Evolutionary conservation across 2,113 vertebrate genomes (phyloP), one percentile per base, ranked within the genome.

Genomic region (Chionis minor): DNA sequence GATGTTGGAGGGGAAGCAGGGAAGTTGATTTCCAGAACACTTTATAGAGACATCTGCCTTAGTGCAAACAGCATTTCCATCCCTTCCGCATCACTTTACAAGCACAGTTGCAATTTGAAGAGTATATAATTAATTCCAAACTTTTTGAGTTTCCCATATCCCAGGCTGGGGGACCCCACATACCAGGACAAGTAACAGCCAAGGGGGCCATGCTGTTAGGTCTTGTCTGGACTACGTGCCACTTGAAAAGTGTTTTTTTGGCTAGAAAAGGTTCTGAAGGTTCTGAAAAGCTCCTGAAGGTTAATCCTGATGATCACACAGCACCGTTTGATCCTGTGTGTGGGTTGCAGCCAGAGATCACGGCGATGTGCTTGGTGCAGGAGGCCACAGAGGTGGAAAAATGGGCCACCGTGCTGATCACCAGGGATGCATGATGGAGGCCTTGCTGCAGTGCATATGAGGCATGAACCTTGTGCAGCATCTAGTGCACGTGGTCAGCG

Each of bases 1-100:
- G 16, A 59, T 0, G 0, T 35, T 0, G 0, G 58, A 75, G 27
- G 45, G 14, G 52, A 71, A 73, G 61, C 21, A 52, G 44, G 47
- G 45, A 79, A 71, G 19, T n/a, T 13, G 9, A 33, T 90, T 85
- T 77, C 33, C 45, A 86, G 55, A 77, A 49, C 6, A 7, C 24
- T 74, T 71, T 20, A 62, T 61, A 30, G 1, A 21, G 88, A 59
- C n/a, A 40, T 22, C 62, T 92, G 45, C 17, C 54, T 70, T 69
- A 54, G 20, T 4, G 6, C 35, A 75, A 78, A 80, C 28, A 82
- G 59, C 10, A 16, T 80, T 90, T 77, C 47, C 47, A 22, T 69
- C 38, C 14, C 35, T 93, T 89, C 62, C 81, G 27, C n/a, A 23
- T 62, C 24, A 5, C 28, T 92, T 5, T 54, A 51, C 59, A 80